Evolutionary conservation across 2,113 vertebrate species (phyloP).

Genomic region (Centrocercus urophasianus): DNA sequence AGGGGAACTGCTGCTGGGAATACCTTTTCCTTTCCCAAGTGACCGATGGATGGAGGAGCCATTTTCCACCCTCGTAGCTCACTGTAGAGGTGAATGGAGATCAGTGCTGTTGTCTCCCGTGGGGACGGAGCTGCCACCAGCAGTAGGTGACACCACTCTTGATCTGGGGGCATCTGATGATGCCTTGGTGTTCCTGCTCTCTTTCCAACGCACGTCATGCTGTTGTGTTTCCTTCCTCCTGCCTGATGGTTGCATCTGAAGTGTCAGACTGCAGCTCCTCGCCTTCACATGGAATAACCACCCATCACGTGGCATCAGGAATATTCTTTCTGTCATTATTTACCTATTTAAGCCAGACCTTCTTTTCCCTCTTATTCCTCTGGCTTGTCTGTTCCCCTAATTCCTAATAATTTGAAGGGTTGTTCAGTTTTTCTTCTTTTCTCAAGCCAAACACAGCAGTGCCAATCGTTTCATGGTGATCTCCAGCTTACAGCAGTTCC

Average conservation of each 20-base stretch:
- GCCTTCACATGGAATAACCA: background rate
- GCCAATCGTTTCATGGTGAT: background rate
- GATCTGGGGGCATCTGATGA: background rate
- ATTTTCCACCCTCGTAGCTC: background rate
- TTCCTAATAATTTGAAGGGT: background rate
- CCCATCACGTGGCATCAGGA: fast-evolving
- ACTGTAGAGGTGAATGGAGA: background rate
- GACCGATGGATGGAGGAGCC: background rate
- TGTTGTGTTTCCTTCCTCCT: background rate
- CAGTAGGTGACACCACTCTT: background rate
- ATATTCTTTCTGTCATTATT: background rate
- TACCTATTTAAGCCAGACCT: background rate
- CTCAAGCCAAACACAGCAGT: background rate
- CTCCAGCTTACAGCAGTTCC: background rate
- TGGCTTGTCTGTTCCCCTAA: background rate
- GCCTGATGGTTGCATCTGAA: background rate
- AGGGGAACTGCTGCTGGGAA: background rate
- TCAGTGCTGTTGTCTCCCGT: background rate
- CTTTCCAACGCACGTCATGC: fast-evolving
- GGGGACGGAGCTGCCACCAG: background rate
- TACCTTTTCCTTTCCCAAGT: background rate
- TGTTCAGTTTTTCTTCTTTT: background rate
- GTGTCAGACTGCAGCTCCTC: background rate
- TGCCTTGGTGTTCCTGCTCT: background rate
- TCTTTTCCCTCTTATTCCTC: background rate